Base-by-base conservation (phyloP, 2,888 invertebrate species). In the Hypolimnas misippus region DNA sequence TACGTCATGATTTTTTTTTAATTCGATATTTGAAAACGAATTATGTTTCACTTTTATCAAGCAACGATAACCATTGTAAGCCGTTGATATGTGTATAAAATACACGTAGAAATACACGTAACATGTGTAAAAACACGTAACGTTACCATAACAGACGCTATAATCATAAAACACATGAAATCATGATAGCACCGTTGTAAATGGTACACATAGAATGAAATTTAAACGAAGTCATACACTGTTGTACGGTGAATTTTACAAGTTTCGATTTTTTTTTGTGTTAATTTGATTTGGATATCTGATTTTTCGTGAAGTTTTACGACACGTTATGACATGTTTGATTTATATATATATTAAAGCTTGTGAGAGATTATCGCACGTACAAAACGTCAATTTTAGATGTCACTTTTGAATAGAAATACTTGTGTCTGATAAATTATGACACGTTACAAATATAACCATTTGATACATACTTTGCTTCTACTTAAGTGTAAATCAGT, bases 131-230 rank as follows among this genome's bases (percentile, higher is more conserved):
- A 64, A 62, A 59, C 56, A 58, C 40, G 35, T 44, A 52, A 62
- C 42, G 57, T 60, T 60, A 17, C 56, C 58, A 52, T 62, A 62
- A 62, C 53, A 33, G 29, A 53, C 8, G 66, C 66, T 51, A 60
- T 66, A 53, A 67, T 55, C 62, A 61, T 67, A 67, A 64, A 67
- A 67, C 55, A 58, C 35, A 21, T 55, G 53, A 51, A 63, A 52
- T 55, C 79, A 76, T 76, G 74, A 78, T 83, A 83, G 78, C 61
- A 19, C 4, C 49, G 49, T 14, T 40, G 25, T 17, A 38, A 50
- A 38, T 38, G 57, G 25, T 46, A 29, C 44, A 56, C 44, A 55
- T 55, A 56, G 44, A 42, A 56, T 44, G 8, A 31, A 56, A 29
- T 56, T 44, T 44, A 56, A 56, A 44, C 31, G 44, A 21, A 46